Evolutionary conservation across 37 sponge, comb jelly and placozoan genomes (phyloP).

Genomic region (Ianthella basta): DNA sequence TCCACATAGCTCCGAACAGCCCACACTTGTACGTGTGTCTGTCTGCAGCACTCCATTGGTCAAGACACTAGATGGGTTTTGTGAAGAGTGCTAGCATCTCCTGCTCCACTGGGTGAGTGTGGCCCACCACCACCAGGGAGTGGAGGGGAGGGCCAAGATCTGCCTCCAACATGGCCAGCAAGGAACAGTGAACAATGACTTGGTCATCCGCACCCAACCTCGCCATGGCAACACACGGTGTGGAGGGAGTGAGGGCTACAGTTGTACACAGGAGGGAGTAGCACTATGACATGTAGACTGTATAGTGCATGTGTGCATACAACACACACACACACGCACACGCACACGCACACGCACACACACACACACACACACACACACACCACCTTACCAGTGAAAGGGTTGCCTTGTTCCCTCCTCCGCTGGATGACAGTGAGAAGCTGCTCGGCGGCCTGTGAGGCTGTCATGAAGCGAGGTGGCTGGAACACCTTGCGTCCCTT

Average conservation of each 20-base stretch:
- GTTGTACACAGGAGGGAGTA: not conserved
- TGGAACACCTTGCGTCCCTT: slow-evolving; percentile 87
- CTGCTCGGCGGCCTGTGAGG: slow-evolving; percentile 74
- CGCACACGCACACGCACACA: too few relatives aligned
- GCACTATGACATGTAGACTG: too few relatives aligned
- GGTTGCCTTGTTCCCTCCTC: slow-evolving; percentile 36
- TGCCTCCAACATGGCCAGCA: slow-evolving; percentile 51
- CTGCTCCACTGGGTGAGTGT: slow-evolving; percentile 83
- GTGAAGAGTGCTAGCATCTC: slow-evolving; percentile 69
- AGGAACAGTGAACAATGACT: slow-evolving; percentile 50
- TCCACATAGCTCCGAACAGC: too few relatives aligned
- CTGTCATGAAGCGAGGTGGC: slow-evolving; percentile 91
- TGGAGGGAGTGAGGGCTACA: slow-evolving; percentile 44
- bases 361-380: too few relatives aligned
- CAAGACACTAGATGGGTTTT: slow-evolving; percentile 20
- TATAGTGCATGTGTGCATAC: too few relatives aligned
- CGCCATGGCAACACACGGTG: slow-evolving; percentile 86
- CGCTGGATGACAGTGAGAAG: slow-evolving; percentile 67
- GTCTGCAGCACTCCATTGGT: too few relatives aligned
- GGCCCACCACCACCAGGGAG: slow-evolving; percentile 85
- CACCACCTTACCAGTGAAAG: not conserved
- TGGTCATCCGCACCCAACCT: slow-evolving; percentile 85
- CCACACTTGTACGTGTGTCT: too few relatives aligned
- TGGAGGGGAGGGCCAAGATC: slow-evolving; percentile 92
- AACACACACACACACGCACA: too few relatives aligned